Evolutionary conservation across 1,140 invertebrate species (phyloP).

Genomic region (Ostrea denselamellosa): DNA sequence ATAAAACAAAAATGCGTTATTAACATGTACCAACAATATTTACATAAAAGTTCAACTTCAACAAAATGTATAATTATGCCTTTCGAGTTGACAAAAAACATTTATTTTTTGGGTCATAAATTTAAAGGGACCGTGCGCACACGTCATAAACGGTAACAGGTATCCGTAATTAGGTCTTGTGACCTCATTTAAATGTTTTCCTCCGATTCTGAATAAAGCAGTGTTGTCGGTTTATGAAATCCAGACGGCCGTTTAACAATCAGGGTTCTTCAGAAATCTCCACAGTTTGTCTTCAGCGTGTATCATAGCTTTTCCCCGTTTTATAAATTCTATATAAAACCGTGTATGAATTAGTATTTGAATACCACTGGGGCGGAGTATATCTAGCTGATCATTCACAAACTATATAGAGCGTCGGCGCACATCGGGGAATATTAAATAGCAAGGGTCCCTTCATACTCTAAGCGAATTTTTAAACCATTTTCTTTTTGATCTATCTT

Average conservation of each 20-base stretch:
- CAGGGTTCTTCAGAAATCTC: conserved; percentile 1
- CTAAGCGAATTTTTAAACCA: not conserved
- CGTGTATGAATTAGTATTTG: not conserved
- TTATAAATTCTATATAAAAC: conserved; percentile 7
- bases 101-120: conserved; percentile 27
- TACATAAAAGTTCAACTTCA: conserved; percentile 35
- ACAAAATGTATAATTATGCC: not conserved
- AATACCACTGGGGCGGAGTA: not conserved
- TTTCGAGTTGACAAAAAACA: conserved; percentile 14
- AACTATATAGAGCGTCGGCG: not conserved
- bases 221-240: conserved; percentile 5
- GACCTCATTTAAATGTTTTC: conserved; percentile 29
- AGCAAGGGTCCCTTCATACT: not conserved
- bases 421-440: conserved; percentile 15
- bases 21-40: conserved; percentile 29
- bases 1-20: conserved; percentile 13
- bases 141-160: conserved; percentile 27
- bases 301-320: conserved; percentile 4
- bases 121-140: conserved; percentile 11
- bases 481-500: conserved; percentile 23
- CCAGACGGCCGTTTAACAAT: conserved; percentile 1
- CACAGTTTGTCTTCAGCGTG: not conserved
- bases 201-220: conserved; percentile 23
- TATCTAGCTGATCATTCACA: not conserved
- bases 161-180: conserved; percentile 22